Conservation (phyloP, 2,113 vertebrate genomes). For the Tapirus terrestris region DNA sequence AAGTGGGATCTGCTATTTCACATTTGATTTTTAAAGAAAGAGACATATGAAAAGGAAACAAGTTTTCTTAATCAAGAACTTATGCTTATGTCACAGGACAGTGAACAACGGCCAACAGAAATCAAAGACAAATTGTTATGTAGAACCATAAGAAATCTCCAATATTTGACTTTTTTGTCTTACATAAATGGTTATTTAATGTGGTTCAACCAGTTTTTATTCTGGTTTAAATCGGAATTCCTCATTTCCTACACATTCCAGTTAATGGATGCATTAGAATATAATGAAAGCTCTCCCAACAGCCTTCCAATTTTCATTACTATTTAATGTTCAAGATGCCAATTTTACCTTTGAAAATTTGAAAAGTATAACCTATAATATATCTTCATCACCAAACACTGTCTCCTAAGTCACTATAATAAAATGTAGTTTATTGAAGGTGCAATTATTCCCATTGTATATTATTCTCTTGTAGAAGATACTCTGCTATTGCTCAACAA, state of each 20-base stretch:
- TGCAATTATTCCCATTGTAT: background rate
- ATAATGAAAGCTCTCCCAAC: background rate
- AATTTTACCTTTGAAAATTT: background rate
- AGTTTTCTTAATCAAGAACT: background rate
- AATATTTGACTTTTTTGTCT: slow-evolving; percentile 30
- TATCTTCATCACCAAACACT: background rate
- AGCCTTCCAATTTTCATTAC: background rate
- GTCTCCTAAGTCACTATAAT: background rate
- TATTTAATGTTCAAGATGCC: background rate
- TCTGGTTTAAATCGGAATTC: slow-evolving; percentile 12
- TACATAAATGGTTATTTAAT: background rate
- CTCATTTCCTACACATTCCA: background rate
- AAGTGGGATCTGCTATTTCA: background rate
- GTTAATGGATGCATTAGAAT: background rate
- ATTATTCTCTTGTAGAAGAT: background rate
- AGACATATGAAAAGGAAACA: background rate
- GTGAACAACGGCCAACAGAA: background rate
- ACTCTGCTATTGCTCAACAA: background rate
- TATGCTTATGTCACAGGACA: background rate
- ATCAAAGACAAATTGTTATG: background rate
- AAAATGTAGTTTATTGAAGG: background rate
- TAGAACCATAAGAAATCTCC: background rate
- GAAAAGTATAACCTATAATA: background rate
- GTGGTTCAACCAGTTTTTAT: background rate
- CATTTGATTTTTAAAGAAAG: slow-evolving; percentile 25